Base-by-base conservation (phyloP, 1,140 invertebrate genomes). In the Aleiodes sp. region DNA sequence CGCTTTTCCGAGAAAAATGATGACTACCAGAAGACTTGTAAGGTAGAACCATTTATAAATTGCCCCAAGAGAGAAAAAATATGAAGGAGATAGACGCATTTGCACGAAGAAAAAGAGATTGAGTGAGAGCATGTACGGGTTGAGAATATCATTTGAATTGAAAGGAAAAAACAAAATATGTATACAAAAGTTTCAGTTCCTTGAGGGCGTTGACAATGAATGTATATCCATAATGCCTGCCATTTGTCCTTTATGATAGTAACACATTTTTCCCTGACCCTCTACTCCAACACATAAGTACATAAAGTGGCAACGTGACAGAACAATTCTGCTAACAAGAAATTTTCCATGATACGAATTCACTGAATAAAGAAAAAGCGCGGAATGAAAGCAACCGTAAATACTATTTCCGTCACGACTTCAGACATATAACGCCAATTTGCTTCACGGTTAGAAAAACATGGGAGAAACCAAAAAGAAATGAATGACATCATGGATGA, bases 311-410 rank as follows among this genome's bases (percentile, higher is more conserved):
- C 46, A 10, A 16, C 2, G 16, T 52, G 46, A 21, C n/a, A n/a
- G n/a, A n/a, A n/a, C 46, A 52, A 52, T 52, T 52, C 46, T 21
- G 19, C 21, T 52, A 52, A 52, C 46, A 52, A 52, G 46, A 21
- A 21, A 52, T 52, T 52, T 43, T 52, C n/a, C 46, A 52, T 52
- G 46, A 52, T 52, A 16, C 19, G 26, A 52, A 52, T 52, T 9
- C 16, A 24, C 3, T 16, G 46, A 21, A 52, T 16, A 52, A 52
- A 52, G 21, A 9, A 8, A 9, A 21, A 52, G 16, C n/a, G n/a
- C n/a, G n/a, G n/a, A n/a, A n/a, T n/a, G n/a, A n/a, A n/a, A n/a
- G n/a, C n/a, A n/a, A n/a, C n/a, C n/a, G n/a, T n/a, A n/a, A n/a
- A n/a, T n/a, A n/a, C n/a, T n/a, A n/a, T n/a, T n/a, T n/a, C n/a